Percentiles rank a stretch among this genome's conserved stretches.
These are phyloP conservation scores for Bellardia bayeri DNA, from an alignment of 2,888 invertebrate species.

Conservation along the genomic window DNA sequence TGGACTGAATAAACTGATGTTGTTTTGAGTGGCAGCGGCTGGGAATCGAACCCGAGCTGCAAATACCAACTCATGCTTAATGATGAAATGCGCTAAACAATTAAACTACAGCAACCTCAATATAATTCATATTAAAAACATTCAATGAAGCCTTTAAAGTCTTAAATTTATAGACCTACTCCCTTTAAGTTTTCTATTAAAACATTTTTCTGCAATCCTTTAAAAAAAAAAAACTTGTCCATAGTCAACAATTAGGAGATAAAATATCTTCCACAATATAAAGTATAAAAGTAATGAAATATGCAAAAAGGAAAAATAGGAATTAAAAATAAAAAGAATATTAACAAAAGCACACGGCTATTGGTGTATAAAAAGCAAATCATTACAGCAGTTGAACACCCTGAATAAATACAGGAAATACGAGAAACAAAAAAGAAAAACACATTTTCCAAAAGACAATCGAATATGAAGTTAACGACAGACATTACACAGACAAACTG, in stretches of 20 bases:
- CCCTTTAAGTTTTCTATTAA: neutral
- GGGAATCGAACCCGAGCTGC: too few relatives aligned
- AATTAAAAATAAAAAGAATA: neutral
- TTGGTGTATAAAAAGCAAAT: constrained; percentile 63
- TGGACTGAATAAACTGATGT: too few relatives aligned
- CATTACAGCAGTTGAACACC: constrained; percentile 72
- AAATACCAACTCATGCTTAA: too few relatives aligned
- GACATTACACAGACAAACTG: constrained; percentile 69
- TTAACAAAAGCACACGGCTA: constrained; percentile 40
- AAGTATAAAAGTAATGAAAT: constrained; percentile 28
- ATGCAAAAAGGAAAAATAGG: constrained; percentile 28
- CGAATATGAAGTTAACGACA: constrained; percentile 59
- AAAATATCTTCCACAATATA: constrained; percentile 44
- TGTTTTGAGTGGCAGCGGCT: too few relatives aligned
- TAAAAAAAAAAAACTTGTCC: constrained; percentile 14
- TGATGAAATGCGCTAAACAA: too few relatives aligned
- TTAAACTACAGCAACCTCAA: too few relatives aligned
- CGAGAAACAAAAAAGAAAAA: constrained; percentile 52
- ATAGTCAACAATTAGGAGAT: constrained; percentile 61
- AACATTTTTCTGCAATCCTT: constrained; percentile 5
- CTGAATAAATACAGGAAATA: constrained; percentile 57
- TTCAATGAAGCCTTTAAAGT: neutral
- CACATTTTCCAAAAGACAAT: constrained; percentile 58
- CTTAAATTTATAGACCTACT: neutral
- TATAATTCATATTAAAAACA: too few relatives aligned